Base-by-base conservation (phyloP, 2,797 vertebrate species). In the Lepus oiostolus region DNA sequence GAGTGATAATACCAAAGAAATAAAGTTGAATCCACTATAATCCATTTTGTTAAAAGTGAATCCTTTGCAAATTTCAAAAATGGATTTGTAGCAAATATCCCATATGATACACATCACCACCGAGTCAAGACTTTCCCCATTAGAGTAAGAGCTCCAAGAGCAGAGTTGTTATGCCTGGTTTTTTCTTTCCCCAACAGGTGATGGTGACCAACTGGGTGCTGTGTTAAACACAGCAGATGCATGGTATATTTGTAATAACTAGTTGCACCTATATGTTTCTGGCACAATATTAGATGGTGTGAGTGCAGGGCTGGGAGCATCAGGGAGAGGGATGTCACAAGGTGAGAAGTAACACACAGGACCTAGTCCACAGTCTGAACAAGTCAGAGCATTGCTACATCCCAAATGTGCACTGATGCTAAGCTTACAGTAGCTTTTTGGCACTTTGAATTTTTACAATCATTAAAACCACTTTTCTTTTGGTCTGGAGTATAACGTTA, bases 51-150 rank as follows among this genome's bases (percentile, higher is more conserved):
- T 60, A 74, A 87, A 71, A 84, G 26, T 70, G 30, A 91, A 71
- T 70, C 14, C 62, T 38, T 60, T 93, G 70, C 13, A 93, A 91
- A 93, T 77, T 82, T 63, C 4, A 60, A 70, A 95, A 87, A 86
- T 32, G 74, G 16, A 62, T 76, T 83, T 79, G 32, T 67, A 68
- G 60, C 60, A 79, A 71, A 86, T 93, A 68, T 60, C 11, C 71
- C 54, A 14, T 11, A 1, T 75, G 24, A 75, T 95, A 82, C 67
- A 72, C 3, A n/a, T 85, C 19, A 24, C 17, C 30, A 70, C 17
- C 42, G 63, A 82, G 17, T 76, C 17, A 28, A 26, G 65, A 63
- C 19, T 58, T 81, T 11, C 13, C 21, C 30, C 19, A 21, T 26
- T 47, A 32, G 71, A 85, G 68, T 58, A 68, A 50, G 87, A 79